phyloP scores from a whole-genome alignment of 2,113 vertebrate species.

The Podarcis raffonei region DNA sequence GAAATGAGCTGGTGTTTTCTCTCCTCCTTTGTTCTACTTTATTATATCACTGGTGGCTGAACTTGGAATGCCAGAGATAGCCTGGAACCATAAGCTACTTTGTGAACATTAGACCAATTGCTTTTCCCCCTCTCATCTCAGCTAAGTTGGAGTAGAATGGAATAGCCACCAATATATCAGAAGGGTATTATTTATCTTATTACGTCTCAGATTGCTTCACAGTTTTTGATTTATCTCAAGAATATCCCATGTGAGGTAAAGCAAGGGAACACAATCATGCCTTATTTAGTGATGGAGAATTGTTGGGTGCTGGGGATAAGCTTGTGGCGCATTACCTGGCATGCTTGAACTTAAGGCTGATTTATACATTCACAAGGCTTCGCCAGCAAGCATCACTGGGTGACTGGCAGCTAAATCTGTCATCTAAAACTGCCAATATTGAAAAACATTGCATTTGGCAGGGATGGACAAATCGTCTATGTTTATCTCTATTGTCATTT shows the following conservation, averaged over 20 bases:
- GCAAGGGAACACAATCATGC: background rate
- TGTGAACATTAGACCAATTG: background rate
- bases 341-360: background rate
- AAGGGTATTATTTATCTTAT: conserved; percentile 3
- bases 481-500: background rate
- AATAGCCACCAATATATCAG: conserved; percentile 15
- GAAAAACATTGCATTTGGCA: background rate
- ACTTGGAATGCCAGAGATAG: background rate
- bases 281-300: background rate
- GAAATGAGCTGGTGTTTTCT: background rate
- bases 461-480: background rate
- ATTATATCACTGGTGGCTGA: background rate
- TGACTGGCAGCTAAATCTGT: background rate
- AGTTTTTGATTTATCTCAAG: conserved; percentile 20
- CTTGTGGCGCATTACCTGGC: background rate
- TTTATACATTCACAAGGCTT: background rate
- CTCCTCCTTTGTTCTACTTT: background rate
- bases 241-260: conserved; percentile 6
- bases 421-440: background rate
- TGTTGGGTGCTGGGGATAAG: background rate
- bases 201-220: conserved; percentile 2
- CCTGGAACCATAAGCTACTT: background rate
- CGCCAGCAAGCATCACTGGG: background rate
- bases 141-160: conserved; percentile 29
- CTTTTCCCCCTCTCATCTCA: conserved; percentile 4